These are phyloP conservation scores for Campylomormyrus numenius DNA, from an alignment of 2,113 vertebrate species.

Conservation along the genomic window DNA sequence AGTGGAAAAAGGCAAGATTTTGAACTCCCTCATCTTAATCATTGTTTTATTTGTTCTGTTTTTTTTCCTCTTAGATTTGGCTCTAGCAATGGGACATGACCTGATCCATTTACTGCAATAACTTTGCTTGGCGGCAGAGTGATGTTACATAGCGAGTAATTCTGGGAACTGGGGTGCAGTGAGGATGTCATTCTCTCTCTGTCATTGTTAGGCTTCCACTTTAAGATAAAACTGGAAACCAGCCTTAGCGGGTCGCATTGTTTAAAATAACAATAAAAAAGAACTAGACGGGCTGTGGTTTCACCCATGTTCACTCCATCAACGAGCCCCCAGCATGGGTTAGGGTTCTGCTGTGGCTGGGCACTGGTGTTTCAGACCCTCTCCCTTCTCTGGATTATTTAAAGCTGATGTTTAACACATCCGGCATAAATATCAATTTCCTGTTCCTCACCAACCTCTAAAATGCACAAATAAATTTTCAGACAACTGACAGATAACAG, in stretches of 20 bases:
- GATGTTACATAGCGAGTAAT: not conserved
- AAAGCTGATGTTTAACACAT: not conserved
- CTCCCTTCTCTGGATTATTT: not conserved
- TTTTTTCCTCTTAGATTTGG: not conserved
- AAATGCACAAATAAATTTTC: not conserved
- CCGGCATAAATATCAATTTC: not conserved
- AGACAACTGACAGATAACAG: not conserved
- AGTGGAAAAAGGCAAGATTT: not conserved
- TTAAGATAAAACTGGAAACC: not conserved
- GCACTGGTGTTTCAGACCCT: not conserved
- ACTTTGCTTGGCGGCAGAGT: not conserved
- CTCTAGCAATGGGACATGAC: not conserved
- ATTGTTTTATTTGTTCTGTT: not conserved
- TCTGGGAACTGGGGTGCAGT: not conserved
- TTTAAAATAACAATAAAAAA: not conserved
- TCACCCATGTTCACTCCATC: not conserved
- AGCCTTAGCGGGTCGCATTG: not conserved
- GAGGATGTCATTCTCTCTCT: not conserved
- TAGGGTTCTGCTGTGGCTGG: not conserved
- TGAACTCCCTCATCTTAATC: not conserved
- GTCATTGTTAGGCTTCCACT: not conserved
- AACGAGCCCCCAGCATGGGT: not conserved
- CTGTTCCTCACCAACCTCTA: not conserved
- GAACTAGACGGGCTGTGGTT: not conserved
- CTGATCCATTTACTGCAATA: not conserved